Evolutionary conservation across 2,888 invertebrate genomes (phyloP).

Genomic region (Liposcelis brunnea): DNA sequence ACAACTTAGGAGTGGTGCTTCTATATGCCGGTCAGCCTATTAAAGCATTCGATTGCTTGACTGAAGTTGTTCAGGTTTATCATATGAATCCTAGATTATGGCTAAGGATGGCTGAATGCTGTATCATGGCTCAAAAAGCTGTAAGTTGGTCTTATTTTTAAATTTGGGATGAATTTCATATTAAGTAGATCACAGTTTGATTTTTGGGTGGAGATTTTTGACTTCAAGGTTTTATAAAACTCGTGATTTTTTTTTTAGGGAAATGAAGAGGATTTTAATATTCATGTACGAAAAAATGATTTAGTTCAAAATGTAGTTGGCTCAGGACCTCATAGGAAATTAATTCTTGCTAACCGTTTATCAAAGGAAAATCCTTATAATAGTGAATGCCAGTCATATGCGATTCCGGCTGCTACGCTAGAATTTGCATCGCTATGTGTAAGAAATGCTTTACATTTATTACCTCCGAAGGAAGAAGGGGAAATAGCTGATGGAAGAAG

Average conservation of each 20-base stretch:
- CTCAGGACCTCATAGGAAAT: constrained; percentile 39
- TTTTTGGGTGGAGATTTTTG: too few relatives aligned
- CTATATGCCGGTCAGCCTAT: constrained; percentile 62
- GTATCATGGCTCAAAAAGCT: constrained; percentile 50
- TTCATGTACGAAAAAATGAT: constrained; percentile 37
- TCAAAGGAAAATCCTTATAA: constrained; percentile 16
- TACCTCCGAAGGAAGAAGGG: constrained; percentile 34
- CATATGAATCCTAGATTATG: constrained; percentile 81
- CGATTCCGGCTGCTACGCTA: constrained; percentile 70
- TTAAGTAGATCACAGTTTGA: too few relatives aligned
- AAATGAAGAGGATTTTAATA: constrained; percentile 43
- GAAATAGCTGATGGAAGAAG: constrained; percentile 27
- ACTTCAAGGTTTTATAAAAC: background rate
- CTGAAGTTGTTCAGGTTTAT: constrained; percentile 68
- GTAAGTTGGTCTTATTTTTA: constrained; percentile 27
- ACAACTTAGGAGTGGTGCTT: constrained; percentile 69
- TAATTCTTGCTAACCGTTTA: constrained; percentile 31
- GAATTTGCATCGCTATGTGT: constrained; percentile 82
- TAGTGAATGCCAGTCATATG: constrained; percentile 53
- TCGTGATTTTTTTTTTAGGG: constrained; percentile 25
- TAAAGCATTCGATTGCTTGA: constrained; percentile 80
- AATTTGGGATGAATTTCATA: too few relatives aligned
- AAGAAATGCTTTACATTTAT: constrained; percentile 59
- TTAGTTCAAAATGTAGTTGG: constrained; percentile 41
- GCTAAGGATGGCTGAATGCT: constrained; percentile 86